Percentiles rank a stretch among this genome's conserved stretches.
Conservation (phyloP, 2,888 invertebrate genomes). For the Allygus modestus region DNA sequence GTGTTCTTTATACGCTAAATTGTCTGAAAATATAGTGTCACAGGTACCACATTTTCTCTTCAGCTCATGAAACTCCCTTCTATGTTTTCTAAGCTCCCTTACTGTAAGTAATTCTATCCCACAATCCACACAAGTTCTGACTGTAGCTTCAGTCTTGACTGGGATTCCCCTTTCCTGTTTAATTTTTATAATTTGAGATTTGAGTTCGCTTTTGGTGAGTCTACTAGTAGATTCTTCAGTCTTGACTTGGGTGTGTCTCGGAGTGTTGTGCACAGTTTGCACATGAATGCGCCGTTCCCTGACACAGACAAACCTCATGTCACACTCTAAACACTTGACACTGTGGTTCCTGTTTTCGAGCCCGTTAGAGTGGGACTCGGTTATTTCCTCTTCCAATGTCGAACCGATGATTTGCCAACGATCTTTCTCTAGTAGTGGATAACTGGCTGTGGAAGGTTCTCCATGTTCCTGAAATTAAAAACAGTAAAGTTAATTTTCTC, state of each 20-base stretch:
- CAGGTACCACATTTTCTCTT: conserved; percentile 79
- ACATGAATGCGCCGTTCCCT: conserved; percentile 81
- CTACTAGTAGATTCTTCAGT: conserved; percentile 15
- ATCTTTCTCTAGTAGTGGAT: conserved; percentile 32
- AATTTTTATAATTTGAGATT: conserved; percentile 42
- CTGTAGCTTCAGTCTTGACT: conserved; percentile 47
- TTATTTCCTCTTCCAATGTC: conserved; percentile 1
- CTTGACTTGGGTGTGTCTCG: conserved; percentile 38
- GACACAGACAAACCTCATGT: conserved; percentile 78
- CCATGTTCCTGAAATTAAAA: conserved; percentile 35
- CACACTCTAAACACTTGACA: conserved; percentile 79
- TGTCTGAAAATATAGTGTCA: conserved; percentile 82
- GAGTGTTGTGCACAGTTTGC: conserved; percentile 65
- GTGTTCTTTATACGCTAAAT: conserved; percentile 84
- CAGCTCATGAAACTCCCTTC: conserved; percentile 68
- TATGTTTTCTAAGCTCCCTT: conserved; percentile 64
- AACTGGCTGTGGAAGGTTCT: conserved; percentile 31
- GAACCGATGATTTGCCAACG: conserved; percentile 40
- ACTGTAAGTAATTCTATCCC: conserved; percentile 65
- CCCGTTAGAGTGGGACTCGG: background rate
- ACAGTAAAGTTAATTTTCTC: background rate
- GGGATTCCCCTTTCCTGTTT: conserved; percentile 51
- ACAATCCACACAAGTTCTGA: conserved; percentile 66
- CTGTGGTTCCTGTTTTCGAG: conserved; percentile 30
- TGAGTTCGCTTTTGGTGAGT: background rate